Evolutionary conservation across 2,888 invertebrate species (phyloP).

Genomic region (Allacma fusca): DNA sequence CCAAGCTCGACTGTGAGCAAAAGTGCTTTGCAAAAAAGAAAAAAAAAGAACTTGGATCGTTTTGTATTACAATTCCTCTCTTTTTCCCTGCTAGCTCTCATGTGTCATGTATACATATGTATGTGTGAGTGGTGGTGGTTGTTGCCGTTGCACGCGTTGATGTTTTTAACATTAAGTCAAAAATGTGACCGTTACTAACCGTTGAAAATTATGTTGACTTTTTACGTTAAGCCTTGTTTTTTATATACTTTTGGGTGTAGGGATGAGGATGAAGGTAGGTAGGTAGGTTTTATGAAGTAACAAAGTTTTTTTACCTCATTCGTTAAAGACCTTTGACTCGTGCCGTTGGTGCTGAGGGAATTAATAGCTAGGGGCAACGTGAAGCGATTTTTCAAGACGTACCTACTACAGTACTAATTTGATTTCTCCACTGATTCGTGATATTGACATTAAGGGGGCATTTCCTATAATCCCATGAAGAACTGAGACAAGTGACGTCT

Average conservation of each 20-base stretch:
- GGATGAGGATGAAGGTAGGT: neutral
- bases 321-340: no score
- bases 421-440: no score
- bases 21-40: neutral
- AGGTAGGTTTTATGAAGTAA: no score
- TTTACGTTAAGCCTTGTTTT: neutral
- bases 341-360: no score
- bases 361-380: no score
- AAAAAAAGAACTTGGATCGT: neutral
- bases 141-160: neutral
- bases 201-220: neutral
- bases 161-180: neutral
- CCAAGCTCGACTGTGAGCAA: slow-evolving; percentile 9
- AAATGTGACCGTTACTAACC: slow-evolving; percentile 14
- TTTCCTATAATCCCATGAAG: no score
- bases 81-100: no score
- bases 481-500: no score
- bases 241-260: neutral
- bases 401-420: no score
- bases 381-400: no score
- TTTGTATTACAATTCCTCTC: neutral
- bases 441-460: no score
- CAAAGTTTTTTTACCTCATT: no score
- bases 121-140: neutral
- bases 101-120: neutral